Conservation (phyloP, 2,888 invertebrate genomes). For the Andrena haemorrhoa region DNA sequence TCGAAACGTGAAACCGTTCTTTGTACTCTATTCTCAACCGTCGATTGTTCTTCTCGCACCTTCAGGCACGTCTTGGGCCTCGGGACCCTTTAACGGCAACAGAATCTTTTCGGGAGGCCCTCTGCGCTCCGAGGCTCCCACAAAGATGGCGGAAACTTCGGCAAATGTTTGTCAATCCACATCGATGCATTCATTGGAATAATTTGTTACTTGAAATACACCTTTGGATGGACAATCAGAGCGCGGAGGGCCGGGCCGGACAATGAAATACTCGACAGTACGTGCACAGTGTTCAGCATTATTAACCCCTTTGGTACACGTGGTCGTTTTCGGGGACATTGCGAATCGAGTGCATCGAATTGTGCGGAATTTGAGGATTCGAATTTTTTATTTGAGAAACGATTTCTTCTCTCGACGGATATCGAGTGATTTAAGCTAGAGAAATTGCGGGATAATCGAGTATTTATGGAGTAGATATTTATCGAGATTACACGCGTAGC, state of each 20-base stretch:
- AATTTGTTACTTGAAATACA: neutral
- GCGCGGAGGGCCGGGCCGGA: conserved; percentile 10
- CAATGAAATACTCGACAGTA: conserved; percentile 29
- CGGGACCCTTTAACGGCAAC: neutral
- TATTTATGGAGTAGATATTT: conserved; percentile 34
- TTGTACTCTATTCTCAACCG: conserved; percentile 20
- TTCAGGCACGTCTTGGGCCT: conserved; percentile 2
- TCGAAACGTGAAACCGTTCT: neutral
- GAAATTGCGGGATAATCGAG: conserved; percentile 6
- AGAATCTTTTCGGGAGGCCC: neutral
- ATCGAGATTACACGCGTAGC: conserved; percentile 9
- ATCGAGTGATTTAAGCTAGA: neutral
- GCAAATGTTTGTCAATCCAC: neutral
- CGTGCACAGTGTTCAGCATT: conserved; percentile 47
- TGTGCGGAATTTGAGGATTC: no score
- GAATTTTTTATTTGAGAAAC: no score
- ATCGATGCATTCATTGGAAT: neutral
- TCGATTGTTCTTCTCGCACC: conserved; percentile 39
- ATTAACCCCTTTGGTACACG: conserved; percentile 40
- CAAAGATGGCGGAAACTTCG: neutral
- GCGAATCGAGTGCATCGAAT: conserved; percentile 6
- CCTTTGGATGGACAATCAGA: neutral
- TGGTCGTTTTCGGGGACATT: neutral
- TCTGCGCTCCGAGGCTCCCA: conserved; percentile 7
- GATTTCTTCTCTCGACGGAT: neutral